phyloP scores from a whole-genome alignment of 2,797 vertebrate genomes.

The Anomalospiza imberbis region DNA sequence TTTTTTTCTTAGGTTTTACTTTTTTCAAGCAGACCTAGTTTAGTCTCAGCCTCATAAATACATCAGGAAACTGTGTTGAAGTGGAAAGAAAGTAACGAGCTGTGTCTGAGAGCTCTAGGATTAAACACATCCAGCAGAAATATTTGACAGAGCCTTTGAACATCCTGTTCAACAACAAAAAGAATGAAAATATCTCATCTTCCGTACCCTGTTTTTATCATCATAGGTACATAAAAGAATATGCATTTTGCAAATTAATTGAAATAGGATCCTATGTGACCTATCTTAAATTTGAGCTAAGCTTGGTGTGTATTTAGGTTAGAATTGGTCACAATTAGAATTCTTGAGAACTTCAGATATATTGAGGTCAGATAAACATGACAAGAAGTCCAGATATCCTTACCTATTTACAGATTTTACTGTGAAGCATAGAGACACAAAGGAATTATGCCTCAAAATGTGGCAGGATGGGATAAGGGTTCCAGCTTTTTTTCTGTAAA shows the following conservation, averaged over 20 bases:
- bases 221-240: not conserved
- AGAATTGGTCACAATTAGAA: not conserved
- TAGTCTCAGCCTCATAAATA: constrained; percentile 59
- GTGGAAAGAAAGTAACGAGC: constrained; percentile 63
- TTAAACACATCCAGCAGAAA: constrained; percentile 64
- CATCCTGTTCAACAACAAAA: not conserved
- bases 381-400: not conserved
- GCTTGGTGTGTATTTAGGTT: constrained; percentile 13
- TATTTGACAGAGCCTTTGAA: constrained; percentile 49
- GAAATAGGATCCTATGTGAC: constrained; percentile 19
- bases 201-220: not conserved
- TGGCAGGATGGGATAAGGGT: not conserved
- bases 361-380: not conserved
- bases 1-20: constrained; percentile 37
- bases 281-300: constrained; percentile 56
- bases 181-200: not conserved
- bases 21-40: constrained; percentile 54
- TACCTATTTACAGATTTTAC: not conserved
- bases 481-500: not conserved
- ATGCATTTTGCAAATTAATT: not conserved
- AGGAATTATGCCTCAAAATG: not conserved
- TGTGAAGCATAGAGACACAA: not conserved
- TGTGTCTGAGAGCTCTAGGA: constrained; percentile 63
- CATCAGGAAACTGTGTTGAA: constrained; percentile 41
- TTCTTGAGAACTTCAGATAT: not conserved